Conservation (phyloP, 2,113 vertebrate genomes). For the Chloebia gouldiae region DNA sequence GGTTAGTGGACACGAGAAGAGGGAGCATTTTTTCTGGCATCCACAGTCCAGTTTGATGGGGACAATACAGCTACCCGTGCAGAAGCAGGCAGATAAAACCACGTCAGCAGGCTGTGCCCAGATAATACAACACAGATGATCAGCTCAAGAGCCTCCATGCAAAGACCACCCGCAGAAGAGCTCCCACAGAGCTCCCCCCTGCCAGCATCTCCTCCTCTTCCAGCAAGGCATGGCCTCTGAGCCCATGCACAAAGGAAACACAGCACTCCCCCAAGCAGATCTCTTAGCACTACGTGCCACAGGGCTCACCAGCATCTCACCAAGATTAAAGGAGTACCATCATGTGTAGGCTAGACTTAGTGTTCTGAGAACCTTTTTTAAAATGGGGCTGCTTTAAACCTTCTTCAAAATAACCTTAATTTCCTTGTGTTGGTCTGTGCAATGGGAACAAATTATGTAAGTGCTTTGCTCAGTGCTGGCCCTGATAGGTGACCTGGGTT, state of each 20-base stretch:
- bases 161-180: neutral
- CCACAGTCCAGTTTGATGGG: neutral
- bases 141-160: neutral
- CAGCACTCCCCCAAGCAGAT: neutral
- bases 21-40: neutral
- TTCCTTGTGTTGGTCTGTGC: neutral
- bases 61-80: neutral
- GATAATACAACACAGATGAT: conserved; percentile 62
- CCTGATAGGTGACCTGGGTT: neutral
- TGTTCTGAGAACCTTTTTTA: neutral
- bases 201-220: neutral
- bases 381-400: neutral
- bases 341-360: accelerated
- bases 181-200: neutral
- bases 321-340: neutral
- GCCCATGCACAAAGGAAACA: neutral
- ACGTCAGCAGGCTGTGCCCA: neutral
- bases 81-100: conserved; percentile 2
- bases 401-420: neutral
- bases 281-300: neutral
- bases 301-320: neutral
- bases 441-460: neutral
- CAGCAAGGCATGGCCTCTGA: neutral
- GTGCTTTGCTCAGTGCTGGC: neutral
- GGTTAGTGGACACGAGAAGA: neutral